These are phyloP conservation scores for Apus apus DNA, from an alignment of 2,113 vertebrate genomes.

Conservation along the genomic window DNA sequence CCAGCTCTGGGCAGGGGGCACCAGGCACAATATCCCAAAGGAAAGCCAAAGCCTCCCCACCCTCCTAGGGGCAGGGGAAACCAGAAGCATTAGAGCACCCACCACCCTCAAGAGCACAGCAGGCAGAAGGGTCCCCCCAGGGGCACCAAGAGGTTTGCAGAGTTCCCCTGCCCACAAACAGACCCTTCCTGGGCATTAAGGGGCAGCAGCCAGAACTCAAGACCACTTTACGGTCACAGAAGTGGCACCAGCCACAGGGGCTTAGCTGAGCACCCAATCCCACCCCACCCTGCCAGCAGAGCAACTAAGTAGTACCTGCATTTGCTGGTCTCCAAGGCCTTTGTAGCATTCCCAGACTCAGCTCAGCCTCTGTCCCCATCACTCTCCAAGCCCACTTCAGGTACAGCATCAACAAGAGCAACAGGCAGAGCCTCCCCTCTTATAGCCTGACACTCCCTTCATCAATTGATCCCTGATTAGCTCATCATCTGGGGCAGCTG, in stretches of 20 bases:
- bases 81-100: rapidly evolving
- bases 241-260: rapidly evolving
- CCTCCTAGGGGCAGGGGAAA: background rate
- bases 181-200: rapidly evolving
- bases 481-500: background rate
- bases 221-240: rapidly evolving
- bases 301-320: rapidly evolving
- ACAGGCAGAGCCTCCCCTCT: rapidly evolving
- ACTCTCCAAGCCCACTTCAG: too few species aligned
- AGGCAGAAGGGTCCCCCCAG: too few species aligned
- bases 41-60: background rate
- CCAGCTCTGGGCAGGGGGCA: background rate
- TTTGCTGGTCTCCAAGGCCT: rapidly evolving
- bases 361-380: background rate
- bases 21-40: rapidly evolving
- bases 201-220: rapidly evolving
- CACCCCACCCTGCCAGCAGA: background rate
- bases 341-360: rapidly evolving
- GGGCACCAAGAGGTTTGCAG: rapidly evolving
- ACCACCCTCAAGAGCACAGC: rapidly evolving
- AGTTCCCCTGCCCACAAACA: rapidly evolving
- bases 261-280: background rate
- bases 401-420: rapidly evolving
- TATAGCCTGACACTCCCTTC: background rate
- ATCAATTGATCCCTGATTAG: background rate